Conservation (phyloP, 2,797 vertebrate species). For the Aplochiton taeniatus region DNA sequence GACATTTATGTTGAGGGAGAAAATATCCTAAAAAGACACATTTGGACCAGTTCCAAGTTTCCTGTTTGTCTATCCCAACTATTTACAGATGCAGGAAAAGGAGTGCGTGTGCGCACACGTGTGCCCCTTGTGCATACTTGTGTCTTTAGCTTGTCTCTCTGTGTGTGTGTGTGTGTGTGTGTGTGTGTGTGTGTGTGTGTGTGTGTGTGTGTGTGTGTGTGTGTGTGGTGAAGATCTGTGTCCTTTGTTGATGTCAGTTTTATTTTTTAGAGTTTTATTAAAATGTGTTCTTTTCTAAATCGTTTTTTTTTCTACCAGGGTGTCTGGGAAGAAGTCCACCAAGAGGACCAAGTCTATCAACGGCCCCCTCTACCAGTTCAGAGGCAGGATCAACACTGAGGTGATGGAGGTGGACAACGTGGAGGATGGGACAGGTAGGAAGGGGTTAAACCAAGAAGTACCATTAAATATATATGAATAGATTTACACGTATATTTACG, state of each 20-base stretch:
- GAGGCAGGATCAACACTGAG: slow-evolving; percentile 88
- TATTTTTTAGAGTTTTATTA: slow-evolving; percentile 20
- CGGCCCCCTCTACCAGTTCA: slow-evolving; percentile 91
- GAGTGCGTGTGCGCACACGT: neutral
- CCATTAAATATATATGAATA: neutral
- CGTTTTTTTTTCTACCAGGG: slow-evolving; percentile 67
- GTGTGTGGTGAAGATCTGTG: neutral
- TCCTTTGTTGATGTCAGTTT: neutral
- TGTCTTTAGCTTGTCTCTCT: neutral
- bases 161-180: neutral
- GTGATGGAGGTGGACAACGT: slow-evolving; percentile 93
- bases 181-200: neutral
- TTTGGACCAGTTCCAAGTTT: slow-evolving; percentile 23
- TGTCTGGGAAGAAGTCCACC: slow-evolving; percentile 93
- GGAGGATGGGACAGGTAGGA: slow-evolving; percentile 87
- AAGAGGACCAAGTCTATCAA: slow-evolving; percentile 98
- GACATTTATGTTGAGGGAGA: neutral
- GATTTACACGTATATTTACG: no score
- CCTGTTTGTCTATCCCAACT: slow-evolving; percentile 21
- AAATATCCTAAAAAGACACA: slow-evolving; percentile 17
- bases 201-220: neutral
- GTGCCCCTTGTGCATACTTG: no score
- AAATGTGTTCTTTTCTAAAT: slow-evolving; percentile 51
- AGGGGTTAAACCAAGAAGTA: neutral
- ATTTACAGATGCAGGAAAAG: slow-evolving; percentile 34